Evolutionary conservation across 2,888 invertebrate species (phyloP).

Genomic region (Tubulanus polymorphus): DNA sequence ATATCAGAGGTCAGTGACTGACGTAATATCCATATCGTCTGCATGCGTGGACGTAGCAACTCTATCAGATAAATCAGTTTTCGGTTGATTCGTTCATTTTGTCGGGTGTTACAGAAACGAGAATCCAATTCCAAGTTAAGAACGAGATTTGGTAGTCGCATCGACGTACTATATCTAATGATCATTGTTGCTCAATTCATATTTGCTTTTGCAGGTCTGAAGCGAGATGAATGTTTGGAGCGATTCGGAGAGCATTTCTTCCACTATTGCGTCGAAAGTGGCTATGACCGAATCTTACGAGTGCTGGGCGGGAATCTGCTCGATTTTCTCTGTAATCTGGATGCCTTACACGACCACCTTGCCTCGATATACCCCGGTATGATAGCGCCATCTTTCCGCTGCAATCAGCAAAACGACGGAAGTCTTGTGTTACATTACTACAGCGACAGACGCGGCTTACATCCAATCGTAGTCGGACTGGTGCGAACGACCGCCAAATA

Average conservation of each 20-base stretch:
- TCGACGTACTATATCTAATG: too few species aligned
- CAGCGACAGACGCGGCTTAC: constrained; percentile 25
- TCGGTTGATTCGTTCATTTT: too few species aligned
- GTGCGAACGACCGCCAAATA: constrained; percentile 19
- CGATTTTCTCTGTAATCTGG: constrained; percentile 27
- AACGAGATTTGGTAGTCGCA: too few species aligned
- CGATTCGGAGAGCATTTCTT: constrained; percentile 22
- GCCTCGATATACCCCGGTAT: constrained; percentile 14
- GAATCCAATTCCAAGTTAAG: too few species aligned
- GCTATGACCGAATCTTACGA: constrained; percentile 23
- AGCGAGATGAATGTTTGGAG: constrained; percentile 1
- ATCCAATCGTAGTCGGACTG: constrained; percentile 25
- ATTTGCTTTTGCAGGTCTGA: not conserved
- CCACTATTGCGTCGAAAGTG: constrained; percentile 19
- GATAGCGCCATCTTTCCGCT: constrained; percentile 16
- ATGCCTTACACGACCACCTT: constrained; percentile 24
- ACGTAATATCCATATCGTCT: too few species aligned
- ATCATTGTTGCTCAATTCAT: too few species aligned
- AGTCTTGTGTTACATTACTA: constrained; percentile 26
- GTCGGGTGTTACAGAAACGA: too few species aligned
- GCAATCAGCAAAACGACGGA: constrained; percentile 19
- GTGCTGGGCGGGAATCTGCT: constrained; percentile 25
- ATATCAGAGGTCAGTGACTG: too few species aligned
- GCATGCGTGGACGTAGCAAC: too few species aligned
- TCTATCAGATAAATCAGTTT: too few species aligned